These are phyloP conservation scores for Ceraclea dissimilis DNA, from an alignment of 2,888 invertebrate species.

Conservation along the genomic window DNA sequence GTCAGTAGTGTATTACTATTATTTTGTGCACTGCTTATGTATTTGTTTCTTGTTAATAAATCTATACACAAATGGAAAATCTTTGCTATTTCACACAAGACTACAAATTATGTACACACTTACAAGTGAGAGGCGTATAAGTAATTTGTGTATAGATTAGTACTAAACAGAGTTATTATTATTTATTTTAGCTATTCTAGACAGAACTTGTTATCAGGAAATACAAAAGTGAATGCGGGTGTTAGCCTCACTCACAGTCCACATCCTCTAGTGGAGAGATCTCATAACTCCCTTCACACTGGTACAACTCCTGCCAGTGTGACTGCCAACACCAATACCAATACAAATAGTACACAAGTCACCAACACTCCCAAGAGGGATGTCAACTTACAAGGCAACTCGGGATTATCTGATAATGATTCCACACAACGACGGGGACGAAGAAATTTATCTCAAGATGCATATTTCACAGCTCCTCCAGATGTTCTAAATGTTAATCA, in stretches of 20 bases:
- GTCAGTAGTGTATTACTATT: too few species aligned
- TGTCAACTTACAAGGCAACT: slow-evolving; percentile 30
- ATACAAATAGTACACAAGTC: slow-evolving; percentile 23
- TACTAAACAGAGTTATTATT: too few species aligned
- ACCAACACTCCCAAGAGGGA: slow-evolving; percentile 39
- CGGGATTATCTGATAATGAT: slow-evolving; percentile 24
- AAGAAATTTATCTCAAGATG: slow-evolving; percentile 37
- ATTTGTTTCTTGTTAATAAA: too few species aligned
- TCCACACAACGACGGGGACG: slow-evolving; percentile 31
- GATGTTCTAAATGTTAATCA: slow-evolving; percentile 52
- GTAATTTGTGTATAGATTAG: too few species aligned
- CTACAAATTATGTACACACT: too few species aligned
- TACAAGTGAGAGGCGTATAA: too few species aligned
- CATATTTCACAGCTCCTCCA: slow-evolving; percentile 48
- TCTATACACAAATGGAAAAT: too few species aligned
- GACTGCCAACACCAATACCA: slow-evolving; percentile 20
- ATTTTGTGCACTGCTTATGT: too few species aligned
- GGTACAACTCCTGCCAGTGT: slow-evolving; percentile 29
- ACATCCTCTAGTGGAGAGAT: slow-evolving; percentile 47
- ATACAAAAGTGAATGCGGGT: slow-evolving; percentile 65
- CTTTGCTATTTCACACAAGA: too few species aligned
- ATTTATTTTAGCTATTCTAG: slow-evolving; percentile 72
- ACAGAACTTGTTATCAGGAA: slow-evolving; percentile 75
- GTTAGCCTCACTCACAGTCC: slow-evolving; percentile 37
- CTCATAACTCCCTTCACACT: slow-evolving; percentile 47